These are phyloP conservation scores for Protomyctophum bolini DNA, from an alignment of 2,113 vertebrate species.

Conservation along the genomic window DNA sequence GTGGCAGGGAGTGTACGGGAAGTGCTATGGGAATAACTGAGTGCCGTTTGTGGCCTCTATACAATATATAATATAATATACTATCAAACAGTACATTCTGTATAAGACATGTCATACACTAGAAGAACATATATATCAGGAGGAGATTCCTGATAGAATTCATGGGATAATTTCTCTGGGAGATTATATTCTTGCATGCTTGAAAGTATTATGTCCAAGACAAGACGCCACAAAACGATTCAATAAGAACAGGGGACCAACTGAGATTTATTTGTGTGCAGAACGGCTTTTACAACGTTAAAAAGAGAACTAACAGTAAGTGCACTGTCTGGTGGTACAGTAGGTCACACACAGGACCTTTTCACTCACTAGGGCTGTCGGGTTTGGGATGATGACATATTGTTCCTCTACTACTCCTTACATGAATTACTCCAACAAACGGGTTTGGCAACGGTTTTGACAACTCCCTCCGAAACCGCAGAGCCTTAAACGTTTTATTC, in stretches of 20 bases:
- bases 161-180: too few relatives aligned
- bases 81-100: too few relatives aligned
- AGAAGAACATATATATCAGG: too few relatives aligned
- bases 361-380: slow-evolving; percentile 6
- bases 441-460: slow-evolving; percentile 27
- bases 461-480: background rate
- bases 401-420: background rate
- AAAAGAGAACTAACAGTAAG: slow-evolving; percentile 55
- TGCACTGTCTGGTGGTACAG: slow-evolving; percentile 69
- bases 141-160: too few relatives aligned
- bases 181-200: background rate
- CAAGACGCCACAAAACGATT: background rate
- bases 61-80: too few relatives aligned
- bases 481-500: background rate
- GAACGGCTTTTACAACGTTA: slow-evolving; percentile 48
- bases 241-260: slow-evolving; percentile 38
- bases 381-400: background rate
- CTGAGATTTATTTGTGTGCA: slow-evolving; percentile 64
- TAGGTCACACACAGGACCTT: background rate
- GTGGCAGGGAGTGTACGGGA: too few relatives aligned
- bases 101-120: too few relatives aligned
- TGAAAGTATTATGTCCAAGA: background rate
- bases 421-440: background rate
- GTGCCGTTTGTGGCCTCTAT: too few relatives aligned
- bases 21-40: too few relatives aligned